Percentiles rank a stretch among this genome's conserved stretches.
These are phyloP conservation scores for Aspidiotus destructor DNA, from an alignment of 2,888 invertebrate genomes.

Conservation along the genomic window DNA sequence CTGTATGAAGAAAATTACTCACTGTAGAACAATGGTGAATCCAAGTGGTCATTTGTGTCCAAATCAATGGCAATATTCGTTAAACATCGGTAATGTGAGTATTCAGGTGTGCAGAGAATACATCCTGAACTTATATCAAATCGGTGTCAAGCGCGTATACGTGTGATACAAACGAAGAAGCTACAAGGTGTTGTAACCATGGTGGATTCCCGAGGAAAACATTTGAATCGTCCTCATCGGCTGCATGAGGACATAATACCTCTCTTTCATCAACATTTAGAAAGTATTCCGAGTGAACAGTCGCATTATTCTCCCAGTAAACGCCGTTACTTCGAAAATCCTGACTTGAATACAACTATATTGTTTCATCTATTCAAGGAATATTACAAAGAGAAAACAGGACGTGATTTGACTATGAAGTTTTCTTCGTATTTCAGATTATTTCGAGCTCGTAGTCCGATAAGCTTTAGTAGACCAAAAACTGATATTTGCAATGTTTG, in stretches of 20 bases:
- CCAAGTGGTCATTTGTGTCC: slow-evolving; percentile 3
- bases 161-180: neutral
- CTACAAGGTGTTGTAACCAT: too few species aligned
- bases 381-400: neutral
- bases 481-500: neutral
- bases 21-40: neutral
- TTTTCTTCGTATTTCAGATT: too few species aligned
- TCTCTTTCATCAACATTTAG: neutral
- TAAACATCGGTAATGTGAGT: neutral
- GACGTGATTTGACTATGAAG: neutral
- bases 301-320: neutral
- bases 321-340: neutral
- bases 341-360: neutral
- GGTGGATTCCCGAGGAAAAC: neutral
- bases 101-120: neutral
- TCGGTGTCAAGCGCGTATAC: neutral
- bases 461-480: neutral
- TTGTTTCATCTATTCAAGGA: neutral
- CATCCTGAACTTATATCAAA: neutral
- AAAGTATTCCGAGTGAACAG: neutral
- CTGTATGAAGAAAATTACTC: neutral
- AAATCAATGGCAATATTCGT: slow-evolving; percentile 7
- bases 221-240: neutral
- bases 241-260: neutral
- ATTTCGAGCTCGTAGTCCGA: neutral